These are phyloP conservation scores for Tipula helvola DNA, from an alignment of 2,888 invertebrate species.

Conservation along the genomic window DNA sequence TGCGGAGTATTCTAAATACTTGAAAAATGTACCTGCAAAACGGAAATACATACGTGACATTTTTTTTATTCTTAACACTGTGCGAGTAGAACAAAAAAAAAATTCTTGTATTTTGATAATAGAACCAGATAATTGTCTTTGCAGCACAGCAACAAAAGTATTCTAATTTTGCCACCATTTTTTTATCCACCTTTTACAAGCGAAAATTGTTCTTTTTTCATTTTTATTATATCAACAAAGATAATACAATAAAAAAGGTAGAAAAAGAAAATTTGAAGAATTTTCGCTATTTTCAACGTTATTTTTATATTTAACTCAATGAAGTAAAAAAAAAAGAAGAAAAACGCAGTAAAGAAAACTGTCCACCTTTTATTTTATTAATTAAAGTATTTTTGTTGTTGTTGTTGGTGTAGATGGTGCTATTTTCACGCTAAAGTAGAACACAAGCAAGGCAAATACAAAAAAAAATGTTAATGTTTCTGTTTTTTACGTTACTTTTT, in stretches of 20 bases:
- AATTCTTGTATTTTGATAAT: not conserved
- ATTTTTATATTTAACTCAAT: not conserved
- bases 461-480: not conserved
- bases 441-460: not conserved
- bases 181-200: not conserved
- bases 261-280: not conserved
- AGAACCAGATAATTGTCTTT: not conserved
- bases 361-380: slow-evolving; percentile 4
- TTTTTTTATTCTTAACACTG: not conserved
- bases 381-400: not conserved
- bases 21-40: not conserved
- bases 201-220: not conserved
- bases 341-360: not conserved
- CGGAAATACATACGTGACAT: not conserved
- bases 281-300: not conserved
- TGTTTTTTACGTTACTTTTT: not conserved
- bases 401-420: not conserved
- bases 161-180: not conserved
- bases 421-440: not conserved
- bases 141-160: not conserved
- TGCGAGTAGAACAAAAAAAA: not conserved
- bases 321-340: not conserved
- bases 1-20: not conserved
- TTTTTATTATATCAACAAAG: not conserved
- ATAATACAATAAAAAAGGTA: not conserved